Evolutionary conservation across 2,113 vertebrate genomes (phyloP).

Genomic region (Rutilus rutilus): DNA sequence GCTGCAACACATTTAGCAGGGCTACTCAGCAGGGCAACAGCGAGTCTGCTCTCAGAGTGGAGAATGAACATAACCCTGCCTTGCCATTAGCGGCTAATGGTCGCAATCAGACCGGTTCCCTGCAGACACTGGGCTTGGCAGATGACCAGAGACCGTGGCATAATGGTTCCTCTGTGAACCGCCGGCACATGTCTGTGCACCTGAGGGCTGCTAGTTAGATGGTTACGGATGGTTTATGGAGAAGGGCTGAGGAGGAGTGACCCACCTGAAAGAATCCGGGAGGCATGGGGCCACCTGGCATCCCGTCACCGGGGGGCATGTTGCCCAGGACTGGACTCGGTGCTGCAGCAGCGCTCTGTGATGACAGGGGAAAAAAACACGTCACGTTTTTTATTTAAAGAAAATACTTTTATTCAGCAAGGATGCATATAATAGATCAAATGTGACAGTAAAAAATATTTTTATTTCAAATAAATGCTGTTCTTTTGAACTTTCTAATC

Average conservation of each 20-base stretch:
- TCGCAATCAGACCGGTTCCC: constrained; percentile 53
- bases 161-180: constrained; percentile 60
- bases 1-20: constrained; percentile 35
- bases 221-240: constrained; percentile 23
- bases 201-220: background rate
- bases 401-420: background rate
- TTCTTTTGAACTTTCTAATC: no score
- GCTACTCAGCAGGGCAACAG: constrained; percentile 28
- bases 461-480: no score
- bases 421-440: background rate
- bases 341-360: constrained; percentile 88
- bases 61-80: constrained; percentile 43
- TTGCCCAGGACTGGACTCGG: constrained; percentile 90
- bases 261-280: constrained; percentile 90
- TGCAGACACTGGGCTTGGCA: constrained; percentile 50
- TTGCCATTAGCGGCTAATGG: constrained; percentile 57
- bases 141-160: constrained; percentile 49
- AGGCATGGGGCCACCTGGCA: constrained; percentile 86
- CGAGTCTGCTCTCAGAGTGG: constrained; percentile 36
- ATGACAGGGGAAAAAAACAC: background rate
- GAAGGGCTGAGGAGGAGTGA: constrained; percentile 6
- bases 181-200: constrained; percentile 47
- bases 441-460: no score
- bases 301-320: constrained; percentile 88
- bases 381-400: background rate